phyloP scores from a whole-genome alignment of 2,888 invertebrate species.

The Dasysyrphus tricinctus region DNA sequence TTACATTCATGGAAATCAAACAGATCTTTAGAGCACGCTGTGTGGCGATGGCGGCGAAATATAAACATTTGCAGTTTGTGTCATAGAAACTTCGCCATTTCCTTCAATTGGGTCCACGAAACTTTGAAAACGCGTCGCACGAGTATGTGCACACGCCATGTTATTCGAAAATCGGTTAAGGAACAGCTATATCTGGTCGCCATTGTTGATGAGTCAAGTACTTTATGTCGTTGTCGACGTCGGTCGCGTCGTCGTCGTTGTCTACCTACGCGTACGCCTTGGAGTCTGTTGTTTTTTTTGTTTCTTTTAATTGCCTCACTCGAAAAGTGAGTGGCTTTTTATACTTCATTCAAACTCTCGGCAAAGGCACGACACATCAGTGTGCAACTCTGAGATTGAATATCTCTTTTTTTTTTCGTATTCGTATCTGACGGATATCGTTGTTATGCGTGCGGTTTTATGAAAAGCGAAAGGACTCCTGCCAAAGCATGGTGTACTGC shows the following conservation, averaged over 20 bases:
- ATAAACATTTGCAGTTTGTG: conserved; percentile 20
- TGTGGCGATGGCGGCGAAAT: not conserved
- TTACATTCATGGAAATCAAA: conserved; percentile 35
- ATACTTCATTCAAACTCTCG: conserved; percentile 22
- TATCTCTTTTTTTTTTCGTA: conserved; percentile 16
- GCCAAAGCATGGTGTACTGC: not conserved
- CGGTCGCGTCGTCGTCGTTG: not conserved
- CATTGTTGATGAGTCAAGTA: conserved; percentile 62
- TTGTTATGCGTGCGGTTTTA: conserved; percentile 63
- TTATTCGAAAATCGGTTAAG: conserved; percentile 24
- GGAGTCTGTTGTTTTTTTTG: conserved; percentile 14
- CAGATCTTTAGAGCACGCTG: conserved; percentile 16
- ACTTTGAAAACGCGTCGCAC: conserved; percentile 36
- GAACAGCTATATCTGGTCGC: conserved; percentile 37
- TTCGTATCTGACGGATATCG: conserved; percentile 40
- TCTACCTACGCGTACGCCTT: conserved; percentile 53
- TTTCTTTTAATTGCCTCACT: conserved; percentile 56
- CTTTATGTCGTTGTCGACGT: conserved; percentile 14
- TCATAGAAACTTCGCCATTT: conserved; percentile 9
- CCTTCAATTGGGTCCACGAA: conserved; percentile 28
- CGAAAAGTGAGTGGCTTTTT: conserved; percentile 57
- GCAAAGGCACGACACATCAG: conserved; percentile 10
- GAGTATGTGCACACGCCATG: conserved; percentile 19
- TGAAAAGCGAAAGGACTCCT: conserved; percentile 66
- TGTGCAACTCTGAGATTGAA: conserved; percentile 6